phyloP scores from a whole-genome alignment of 1,140 invertebrate species.

The Batillaria attramentaria region DNA sequence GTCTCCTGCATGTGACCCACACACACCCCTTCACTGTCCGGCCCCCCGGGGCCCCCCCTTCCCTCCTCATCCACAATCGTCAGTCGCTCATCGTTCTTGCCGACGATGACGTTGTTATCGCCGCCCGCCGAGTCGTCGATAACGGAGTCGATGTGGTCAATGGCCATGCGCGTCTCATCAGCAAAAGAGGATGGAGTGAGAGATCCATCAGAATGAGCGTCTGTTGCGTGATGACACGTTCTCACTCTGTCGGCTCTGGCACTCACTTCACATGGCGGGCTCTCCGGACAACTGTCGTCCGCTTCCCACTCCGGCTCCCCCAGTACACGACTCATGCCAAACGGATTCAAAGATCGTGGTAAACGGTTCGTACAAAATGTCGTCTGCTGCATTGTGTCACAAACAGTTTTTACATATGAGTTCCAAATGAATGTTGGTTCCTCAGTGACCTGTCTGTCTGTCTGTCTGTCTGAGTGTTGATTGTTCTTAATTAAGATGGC shows the following conservation, averaged over 20 bases:
- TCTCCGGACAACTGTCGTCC: neutral
- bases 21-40: neutral
- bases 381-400: slow-evolving; percentile 26
- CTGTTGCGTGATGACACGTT: too few species aligned
- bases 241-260: neutral
- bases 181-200: slow-evolving; percentile 26
- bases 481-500: too few species aligned
- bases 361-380: slow-evolving; percentile 18
- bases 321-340: slow-evolving; percentile 25
- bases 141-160: slow-evolving; percentile 15
- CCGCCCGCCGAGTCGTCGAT: neutral
- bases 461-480: neutral
- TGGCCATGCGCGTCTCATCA: slow-evolving; percentile 16
- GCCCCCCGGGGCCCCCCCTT: neutral
- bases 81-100: neutral
- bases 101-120: neutral
- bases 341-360: slow-evolving; percentile 21
- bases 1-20: neutral
- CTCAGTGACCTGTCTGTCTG: neutral
- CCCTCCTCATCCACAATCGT: neutral
- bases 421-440: neutral
- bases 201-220: slow-evolving; percentile 1
- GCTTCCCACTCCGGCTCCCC: slow-evolving; percentile 25
- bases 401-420: too few species aligned
- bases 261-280: too few species aligned